These are phyloP conservation scores for Deilephila porcellus DNA, from an alignment of 2,888 invertebrate species.

Conservation along the genomic window DNA sequence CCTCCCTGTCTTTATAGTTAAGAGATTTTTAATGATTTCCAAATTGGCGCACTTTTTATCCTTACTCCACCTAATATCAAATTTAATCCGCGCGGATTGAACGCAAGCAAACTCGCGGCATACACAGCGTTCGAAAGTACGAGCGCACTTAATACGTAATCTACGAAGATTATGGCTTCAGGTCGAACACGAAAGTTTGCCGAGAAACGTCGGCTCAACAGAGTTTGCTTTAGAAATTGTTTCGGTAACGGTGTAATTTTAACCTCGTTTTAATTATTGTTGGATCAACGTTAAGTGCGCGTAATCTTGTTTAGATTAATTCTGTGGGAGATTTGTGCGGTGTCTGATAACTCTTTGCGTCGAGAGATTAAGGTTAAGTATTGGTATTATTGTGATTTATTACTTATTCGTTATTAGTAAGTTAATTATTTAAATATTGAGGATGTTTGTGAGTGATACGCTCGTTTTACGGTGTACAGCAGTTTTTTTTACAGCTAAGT, in stretches of 20 bases:
- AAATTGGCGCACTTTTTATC: no score
- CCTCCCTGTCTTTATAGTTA: no score
- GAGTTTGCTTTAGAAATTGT: constrained; percentile 35
- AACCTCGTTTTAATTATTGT: constrained; percentile 37
- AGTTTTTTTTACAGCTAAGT: no score
- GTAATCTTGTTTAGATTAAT: constrained; percentile 28
- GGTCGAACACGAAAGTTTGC: constrained; percentile 37
- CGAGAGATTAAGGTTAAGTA: constrained; percentile 15
- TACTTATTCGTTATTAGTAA: not conserved
- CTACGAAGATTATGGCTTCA: constrained; percentile 35
- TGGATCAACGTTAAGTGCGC: constrained; percentile 29
- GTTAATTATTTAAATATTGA: not conserved
- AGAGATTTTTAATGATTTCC: no score
- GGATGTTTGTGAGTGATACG: no score
- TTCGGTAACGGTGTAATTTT: constrained; percentile 35
- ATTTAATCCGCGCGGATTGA: not conserved
- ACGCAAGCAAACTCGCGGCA: constrained; percentile 8
- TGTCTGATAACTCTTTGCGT: constrained; percentile 3
- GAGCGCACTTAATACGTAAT: constrained; percentile 4
- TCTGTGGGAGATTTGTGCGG: constrained; percentile 6
- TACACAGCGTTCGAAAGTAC: not conserved
- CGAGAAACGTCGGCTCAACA: constrained; percentile 33
- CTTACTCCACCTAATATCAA: not conserved
- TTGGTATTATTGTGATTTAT: constrained; percentile 6
- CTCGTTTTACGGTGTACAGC: no score